Percentiles rank a stretch among this genome's conserved stretches.
phyloP scores from a whole-genome alignment of 2,113 vertebrate genomes.

The Pongo pygmaeus region DNA sequence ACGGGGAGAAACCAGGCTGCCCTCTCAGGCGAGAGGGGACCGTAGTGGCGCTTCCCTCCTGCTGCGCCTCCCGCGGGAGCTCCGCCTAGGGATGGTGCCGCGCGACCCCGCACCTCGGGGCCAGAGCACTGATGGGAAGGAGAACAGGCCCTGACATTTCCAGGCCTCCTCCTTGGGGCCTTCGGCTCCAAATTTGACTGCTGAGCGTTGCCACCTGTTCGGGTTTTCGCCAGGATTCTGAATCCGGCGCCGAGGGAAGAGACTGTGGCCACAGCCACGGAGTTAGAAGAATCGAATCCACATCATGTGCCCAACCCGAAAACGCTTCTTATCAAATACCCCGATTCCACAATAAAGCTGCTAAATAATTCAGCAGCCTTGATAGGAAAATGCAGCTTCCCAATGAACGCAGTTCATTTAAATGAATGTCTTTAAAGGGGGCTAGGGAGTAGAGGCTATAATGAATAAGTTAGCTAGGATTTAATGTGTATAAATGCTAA shows the following conservation, averaged over 20 bases:
- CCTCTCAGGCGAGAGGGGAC: not conserved
- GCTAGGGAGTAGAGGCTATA: not conserved
- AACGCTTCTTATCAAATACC: slow-evolving; percentile 71
- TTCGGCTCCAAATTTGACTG: not conserved
- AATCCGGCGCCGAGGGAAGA: not conserved
- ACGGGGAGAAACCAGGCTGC: not conserved
- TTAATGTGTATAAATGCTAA: slow-evolving; percentile 72
- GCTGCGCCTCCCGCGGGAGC: fast-evolving
- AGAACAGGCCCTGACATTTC: not conserved
- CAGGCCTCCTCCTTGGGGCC: not conserved
- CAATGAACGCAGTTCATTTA: slow-evolving; percentile 65
- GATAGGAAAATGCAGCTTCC: slow-evolving; percentile 75
- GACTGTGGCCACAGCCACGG: not conserved
- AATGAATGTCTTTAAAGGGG: slow-evolving; percentile 72
- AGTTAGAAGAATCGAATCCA: slow-evolving; percentile 40
- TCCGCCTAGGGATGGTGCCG: not conserved
- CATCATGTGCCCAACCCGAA: slow-evolving; percentile 14
- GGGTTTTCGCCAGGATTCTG: not conserved
- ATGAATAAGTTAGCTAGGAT: slow-evolving; percentile 68
- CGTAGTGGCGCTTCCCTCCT: fast-evolving
- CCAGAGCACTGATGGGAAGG: not conserved
- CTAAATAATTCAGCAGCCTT: slow-evolving; percentile 75
- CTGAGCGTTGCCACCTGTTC: slow-evolving; percentile 40
- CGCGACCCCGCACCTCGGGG: not conserved
- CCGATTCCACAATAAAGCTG: slow-evolving; percentile 76